Percentiles rank a stretch among this genome's conserved stretches.
These are phyloP conservation scores for Aurelia aurita complex sp. Pacific DNA, from an alignment of 30 jellyfish, hydroid and myxozoan species.

Conservation along the genomic window DNA sequence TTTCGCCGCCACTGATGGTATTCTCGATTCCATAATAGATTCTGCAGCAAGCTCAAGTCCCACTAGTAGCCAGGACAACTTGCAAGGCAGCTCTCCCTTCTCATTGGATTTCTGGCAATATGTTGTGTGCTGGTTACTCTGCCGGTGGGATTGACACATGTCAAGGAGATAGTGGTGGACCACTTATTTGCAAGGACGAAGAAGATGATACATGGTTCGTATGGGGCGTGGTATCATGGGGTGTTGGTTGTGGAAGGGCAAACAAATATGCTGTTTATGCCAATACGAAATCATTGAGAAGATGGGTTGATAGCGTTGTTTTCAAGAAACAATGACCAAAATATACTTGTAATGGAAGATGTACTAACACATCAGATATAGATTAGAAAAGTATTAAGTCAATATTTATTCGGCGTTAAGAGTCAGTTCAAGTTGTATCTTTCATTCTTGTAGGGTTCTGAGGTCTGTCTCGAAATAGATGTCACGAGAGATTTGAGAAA, in stretches of 20 bases:
- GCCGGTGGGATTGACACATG: slow-evolving; percentile 93
- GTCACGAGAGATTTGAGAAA: too few relatives aligned
- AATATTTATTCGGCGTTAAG: too few relatives aligned
- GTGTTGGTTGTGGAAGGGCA: slow-evolving; percentile 93
- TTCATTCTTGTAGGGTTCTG: too few relatives aligned
- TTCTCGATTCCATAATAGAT: slow-evolving; percentile 33
- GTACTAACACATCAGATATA: too few relatives aligned
- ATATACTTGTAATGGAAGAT: too few relatives aligned
- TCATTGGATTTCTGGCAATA: slow-evolving; percentile 48
- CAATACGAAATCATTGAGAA: slow-evolving; percentile 71
- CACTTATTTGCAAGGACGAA: slow-evolving; percentile 82
- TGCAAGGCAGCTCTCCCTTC: slow-evolving; percentile 72
- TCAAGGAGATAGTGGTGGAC: slow-evolving; percentile 99
- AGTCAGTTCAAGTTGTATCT: too few relatives aligned
- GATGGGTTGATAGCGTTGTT: slow-evolving; percentile 87
- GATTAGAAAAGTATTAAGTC: too few relatives aligned
- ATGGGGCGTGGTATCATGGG: slow-evolving; percentile 99
- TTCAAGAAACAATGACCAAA: slow-evolving; percentile 13
- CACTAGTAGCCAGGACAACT: slow-evolving; percentile 61
- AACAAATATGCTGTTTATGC: slow-evolving; percentile 91
- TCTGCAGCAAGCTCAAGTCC: slow-evolving; percentile 97
- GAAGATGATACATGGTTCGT: slow-evolving; percentile 88
- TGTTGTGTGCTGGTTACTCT: slow-evolving; percentile 98
- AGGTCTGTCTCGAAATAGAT: too few relatives aligned
- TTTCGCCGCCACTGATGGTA: too few relatives aligned